A percentile compares a stretch with the other conserved stretches of the same genome.
Evolutionary conservation across 2,797 vertebrate species (phyloP).

Genomic region (Vireo griseus): DNA sequence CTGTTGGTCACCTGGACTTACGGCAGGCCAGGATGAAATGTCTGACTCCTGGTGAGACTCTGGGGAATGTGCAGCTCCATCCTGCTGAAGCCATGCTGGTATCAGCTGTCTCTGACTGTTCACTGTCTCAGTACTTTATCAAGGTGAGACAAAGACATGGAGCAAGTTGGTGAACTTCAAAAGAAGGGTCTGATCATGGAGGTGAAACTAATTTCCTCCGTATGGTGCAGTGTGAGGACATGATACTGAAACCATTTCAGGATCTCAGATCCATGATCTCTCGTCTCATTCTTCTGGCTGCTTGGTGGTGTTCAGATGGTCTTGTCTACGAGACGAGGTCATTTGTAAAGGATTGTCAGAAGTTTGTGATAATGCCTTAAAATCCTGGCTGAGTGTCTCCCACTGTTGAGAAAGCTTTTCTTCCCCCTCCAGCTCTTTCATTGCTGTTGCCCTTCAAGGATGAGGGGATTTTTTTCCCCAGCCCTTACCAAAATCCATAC

Average conservation of each 20-base stretch:
- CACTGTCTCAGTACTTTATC: background rate
- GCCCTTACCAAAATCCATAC: background rate
- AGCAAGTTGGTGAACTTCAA: background rate
- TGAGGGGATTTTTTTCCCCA: background rate
- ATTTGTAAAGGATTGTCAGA: background rate
- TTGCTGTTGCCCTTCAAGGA: background rate
- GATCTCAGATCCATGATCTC: background rate
- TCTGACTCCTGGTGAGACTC: background rate
- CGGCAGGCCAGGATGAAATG: background rate
- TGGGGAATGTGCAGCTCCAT: background rate
- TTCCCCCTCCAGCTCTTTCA: background rate
- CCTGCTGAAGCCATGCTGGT: background rate
- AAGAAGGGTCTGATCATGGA: background rate
- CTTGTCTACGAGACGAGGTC: background rate
- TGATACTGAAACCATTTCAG: background rate
- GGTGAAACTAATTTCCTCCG: background rate
- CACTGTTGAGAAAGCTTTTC: background rate
- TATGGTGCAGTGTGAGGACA: background rate
- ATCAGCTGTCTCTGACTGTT: background rate
- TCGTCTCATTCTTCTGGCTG: background rate
- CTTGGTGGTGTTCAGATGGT: background rate
- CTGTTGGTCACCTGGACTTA: background rate
- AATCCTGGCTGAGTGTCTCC: background rate
- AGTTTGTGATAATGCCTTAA: background rate
- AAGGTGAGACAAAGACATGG: background rate